Base-by-base conservation (phyloP, 2,113 vertebrate species). In the Columba livia region DNA sequence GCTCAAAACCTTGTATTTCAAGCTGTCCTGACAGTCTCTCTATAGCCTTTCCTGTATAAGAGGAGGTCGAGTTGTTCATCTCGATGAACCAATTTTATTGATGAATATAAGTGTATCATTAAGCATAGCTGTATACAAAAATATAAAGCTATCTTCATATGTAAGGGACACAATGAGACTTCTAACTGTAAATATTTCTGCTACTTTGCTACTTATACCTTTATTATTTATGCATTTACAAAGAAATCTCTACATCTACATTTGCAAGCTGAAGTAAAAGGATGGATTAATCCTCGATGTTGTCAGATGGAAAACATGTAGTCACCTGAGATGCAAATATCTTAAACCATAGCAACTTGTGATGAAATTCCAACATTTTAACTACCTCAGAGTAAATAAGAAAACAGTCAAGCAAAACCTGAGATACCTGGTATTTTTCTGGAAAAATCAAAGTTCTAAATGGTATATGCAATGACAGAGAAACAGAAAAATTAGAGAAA, bases 321-420 rank as follows among this genome's bases (percentile, higher is more conserved):
- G 15, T 74, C 18, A 42, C 11, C 32, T 71, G 26, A 81, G 31
- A 48, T 44, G 5, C 3, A 83, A 86, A 10, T 47, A 32, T 18
- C 34, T 84, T 44, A 32, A 84, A 58, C 23, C 0, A 0, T 64
- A 56, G 13, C 2, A 42, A 48, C 1, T 5, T 31, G 4, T 14
- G 13, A 11, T 47, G 25, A 92, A 67, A 91, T 81, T 13, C 56
- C 5, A 8, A 11, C 20, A 15, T 38, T 95, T 79, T 72, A 82
- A 38, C 9, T 69, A 9, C 61, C 84, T 72, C 32, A 64, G 15
- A 60, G 13, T 2, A 71, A 42, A 42, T 34, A 10, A 65, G 13
- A 79, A 85, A 48, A 12, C 3, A 7, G 13, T 51, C 28, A 51
- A 79, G 34, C 8, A 92, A 90, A 83, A 56, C 3, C 11, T 64